These are phyloP conservation scores for Agriopis marginaria DNA, from an alignment of 2,888 invertebrate genomes.

Conservation along the genomic window DNA sequence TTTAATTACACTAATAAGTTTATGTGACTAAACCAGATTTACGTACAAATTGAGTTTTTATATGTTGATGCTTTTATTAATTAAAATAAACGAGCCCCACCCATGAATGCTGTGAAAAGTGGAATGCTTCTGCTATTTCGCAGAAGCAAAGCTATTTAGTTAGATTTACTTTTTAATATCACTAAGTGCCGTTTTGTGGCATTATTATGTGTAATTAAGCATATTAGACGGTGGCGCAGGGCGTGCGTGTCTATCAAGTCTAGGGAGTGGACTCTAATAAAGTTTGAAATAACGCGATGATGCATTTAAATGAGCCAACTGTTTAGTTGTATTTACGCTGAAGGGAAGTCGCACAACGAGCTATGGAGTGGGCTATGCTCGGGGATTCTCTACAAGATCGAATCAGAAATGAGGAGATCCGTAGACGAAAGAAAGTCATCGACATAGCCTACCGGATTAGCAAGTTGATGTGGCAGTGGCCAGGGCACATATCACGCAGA, in stretches of 20 bases:
- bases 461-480: too few relatives aligned
- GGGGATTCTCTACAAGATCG: too few relatives aligned
- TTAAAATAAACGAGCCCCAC: conserved; percentile 58
- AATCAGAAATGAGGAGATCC: too few relatives aligned
- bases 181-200: conserved; percentile 59
- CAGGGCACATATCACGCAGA: too few relatives aligned
- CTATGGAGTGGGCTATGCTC: too few relatives aligned
- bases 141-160: conserved; percentile 53
- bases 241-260: conserved; percentile 28
- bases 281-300: conserved; percentile 38
- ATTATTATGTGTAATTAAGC: conserved; percentile 63
- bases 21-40: conserved; percentile 40
- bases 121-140: conserved; percentile 61
- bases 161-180: conserved; percentile 73
- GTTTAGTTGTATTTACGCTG: neutral
- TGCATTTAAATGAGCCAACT: conserved; percentile 26
- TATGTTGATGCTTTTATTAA: conserved; percentile 50
- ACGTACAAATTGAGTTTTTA: conserved; percentile 43
- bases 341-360: neutral
- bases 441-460: too few relatives aligned
- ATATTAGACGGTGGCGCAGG: conserved; percentile 27
- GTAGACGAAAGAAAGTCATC: too few relatives aligned
- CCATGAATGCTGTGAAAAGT: conserved; percentile 43
- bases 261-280: conserved; percentile 45
- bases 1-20: conserved; percentile 10